Conservation (phyloP, 2,113 vertebrate genomes). For the Cyphomyrus discorhynchus region DNA sequence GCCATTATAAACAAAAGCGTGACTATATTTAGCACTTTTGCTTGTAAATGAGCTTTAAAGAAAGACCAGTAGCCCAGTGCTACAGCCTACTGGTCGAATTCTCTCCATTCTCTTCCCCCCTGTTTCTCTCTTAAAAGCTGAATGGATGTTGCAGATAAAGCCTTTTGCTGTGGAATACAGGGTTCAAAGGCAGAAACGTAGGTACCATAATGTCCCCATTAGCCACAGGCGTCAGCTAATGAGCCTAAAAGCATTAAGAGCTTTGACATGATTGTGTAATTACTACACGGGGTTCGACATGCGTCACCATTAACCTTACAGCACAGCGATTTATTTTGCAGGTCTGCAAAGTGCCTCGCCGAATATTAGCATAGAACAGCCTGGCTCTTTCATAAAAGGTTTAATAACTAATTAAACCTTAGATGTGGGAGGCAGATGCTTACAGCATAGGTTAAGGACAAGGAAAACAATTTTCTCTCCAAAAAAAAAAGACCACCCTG, state of each 20-base stretch:
- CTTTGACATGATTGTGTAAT: constrained; percentile 1
- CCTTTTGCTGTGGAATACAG: background rate
- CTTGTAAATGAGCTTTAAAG: background rate
- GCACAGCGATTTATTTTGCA: background rate
- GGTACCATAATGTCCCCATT: background rate
- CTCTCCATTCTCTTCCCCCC: background rate
- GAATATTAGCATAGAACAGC: background rate
- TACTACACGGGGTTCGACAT: background rate
- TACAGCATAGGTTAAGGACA: background rate
- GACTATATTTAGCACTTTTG: background rate
- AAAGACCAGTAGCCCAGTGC: background rate
- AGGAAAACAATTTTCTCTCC: background rate
- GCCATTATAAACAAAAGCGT: background rate
- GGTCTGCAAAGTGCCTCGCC: background rate
- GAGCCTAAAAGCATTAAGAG: constrained; percentile 4
- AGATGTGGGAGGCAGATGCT: background rate
- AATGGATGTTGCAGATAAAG: background rate
- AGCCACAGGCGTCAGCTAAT: background rate
- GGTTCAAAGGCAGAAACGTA: background rate
- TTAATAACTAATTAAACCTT: constrained; percentile 12
- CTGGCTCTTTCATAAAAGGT: constrained; percentile 3
- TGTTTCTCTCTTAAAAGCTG: background rate
- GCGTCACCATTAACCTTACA: constrained; percentile 16
- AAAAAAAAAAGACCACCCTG: background rate
- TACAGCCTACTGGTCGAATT: background rate